Percentiles rank a stretch among this genome's conserved stretches.
Evolutionary conservation across 2,113 vertebrate species (phyloP).

Genomic region (Strigops habroptila): DNA sequence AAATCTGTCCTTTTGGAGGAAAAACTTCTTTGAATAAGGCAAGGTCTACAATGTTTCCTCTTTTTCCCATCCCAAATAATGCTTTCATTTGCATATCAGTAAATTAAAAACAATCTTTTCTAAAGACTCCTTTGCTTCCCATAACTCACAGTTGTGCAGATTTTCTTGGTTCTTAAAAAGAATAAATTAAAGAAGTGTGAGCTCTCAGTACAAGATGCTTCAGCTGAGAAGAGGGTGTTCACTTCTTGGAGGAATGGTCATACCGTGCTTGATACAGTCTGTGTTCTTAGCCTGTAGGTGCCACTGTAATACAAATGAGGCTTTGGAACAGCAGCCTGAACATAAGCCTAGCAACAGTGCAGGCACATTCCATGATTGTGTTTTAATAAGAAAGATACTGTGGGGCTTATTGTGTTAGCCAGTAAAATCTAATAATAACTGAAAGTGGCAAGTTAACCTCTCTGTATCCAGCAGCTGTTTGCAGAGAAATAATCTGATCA

Average conservation of each 20-base stretch:
- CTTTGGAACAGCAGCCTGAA: neutral
- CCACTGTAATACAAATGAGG: neutral
- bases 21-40: neutral
- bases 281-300: neutral
- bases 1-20: neutral
- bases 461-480: slow-evolving; percentile 30
- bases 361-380: neutral
- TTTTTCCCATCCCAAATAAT: neutral
- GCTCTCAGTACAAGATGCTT: neutral
- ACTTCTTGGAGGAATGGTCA: neutral
- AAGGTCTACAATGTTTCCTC: neutral
- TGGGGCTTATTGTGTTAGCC: neutral
- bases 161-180: neutral
- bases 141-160: neutral
- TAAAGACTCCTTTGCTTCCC: neutral
- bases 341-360: neutral
- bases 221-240: neutral
- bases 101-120: neutral
- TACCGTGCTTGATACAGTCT: neutral
- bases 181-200: neutral
- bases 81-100: neutral
- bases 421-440: slow-evolving; percentile 22
- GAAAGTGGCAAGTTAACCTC: slow-evolving; percentile 27
- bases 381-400: slow-evolving; percentile 8
- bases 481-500: slow-evolving; percentile 31